Base-by-base conservation (phyloP, 2,113 vertebrate genomes). In the Ammodytes dubius region DNA sequence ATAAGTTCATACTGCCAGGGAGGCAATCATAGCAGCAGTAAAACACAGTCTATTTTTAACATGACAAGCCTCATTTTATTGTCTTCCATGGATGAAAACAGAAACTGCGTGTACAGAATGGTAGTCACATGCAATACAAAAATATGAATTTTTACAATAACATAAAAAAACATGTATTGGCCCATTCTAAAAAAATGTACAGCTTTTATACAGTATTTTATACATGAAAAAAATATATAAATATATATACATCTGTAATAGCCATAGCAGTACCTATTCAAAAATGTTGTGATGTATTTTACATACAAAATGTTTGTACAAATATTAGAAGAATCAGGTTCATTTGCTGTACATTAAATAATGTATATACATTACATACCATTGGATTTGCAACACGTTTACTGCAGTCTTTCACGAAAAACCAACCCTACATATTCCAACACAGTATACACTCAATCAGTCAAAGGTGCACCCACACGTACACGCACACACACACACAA, bases 61-160 rank as follows among this genome's bases (percentile, higher is more conserved):
- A 89, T 91, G 92, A 94, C 92, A 93, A 94, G 92, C 92, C 79
- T 83, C 68, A 80, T 93, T 96, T 96, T 95, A 95, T 96, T 95
- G 81, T 95, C 88, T 90, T 91, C 91, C 89, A 91, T 91, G 91
- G 93, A 94, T 94, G 94, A 92, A 94, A 95, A 95, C 94, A 94
- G 81, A 94, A 94, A 93, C 82, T 82, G 91, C 86, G 85, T 92
- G 91, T 93, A 94, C 92, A 94, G 90, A 93, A 93, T 91, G 92
- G 89, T 89, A 90, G 77, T 94, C 93, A 95, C 95, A 95, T 95
- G 95, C 95, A 95, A 95, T 96, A 96, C 94, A 96, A 96, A 96
- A 96, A 96, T 96, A 95, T 95, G 90, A 89, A 91, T 94, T 94
- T 93, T 92, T 93, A 95, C 93, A 94, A 69, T 85, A 92, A 95